Conservation (phyloP, 1,140 invertebrate species). For the Macrobrachium rosenbergii region DNA sequence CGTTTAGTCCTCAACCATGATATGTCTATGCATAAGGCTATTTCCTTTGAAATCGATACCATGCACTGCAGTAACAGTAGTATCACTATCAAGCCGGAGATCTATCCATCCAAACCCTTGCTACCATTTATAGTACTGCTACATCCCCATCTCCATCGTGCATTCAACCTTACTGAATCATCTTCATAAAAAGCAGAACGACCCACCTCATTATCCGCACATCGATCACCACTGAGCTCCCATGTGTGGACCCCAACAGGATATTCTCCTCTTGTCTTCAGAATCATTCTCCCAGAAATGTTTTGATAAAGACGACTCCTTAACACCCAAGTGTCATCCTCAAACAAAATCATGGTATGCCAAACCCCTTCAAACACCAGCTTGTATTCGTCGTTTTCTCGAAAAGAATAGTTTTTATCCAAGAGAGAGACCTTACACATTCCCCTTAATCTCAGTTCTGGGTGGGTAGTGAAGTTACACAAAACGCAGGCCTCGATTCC, state of each 20-base stretch:
- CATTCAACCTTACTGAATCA: neutral
- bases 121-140: too few species aligned
- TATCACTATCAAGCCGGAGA: too few species aligned
- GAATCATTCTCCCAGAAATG: neutral
- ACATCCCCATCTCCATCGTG: neutral
- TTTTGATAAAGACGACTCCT: slow-evolving; percentile 17
- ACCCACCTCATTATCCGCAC: neutral
- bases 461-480: slow-evolving; percentile 24
- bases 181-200: neutral
- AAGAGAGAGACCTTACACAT: slow-evolving; percentile 8
- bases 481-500: slow-evolving; percentile 15
- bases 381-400: neutral
- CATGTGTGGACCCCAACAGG: slow-evolving; percentile 16
- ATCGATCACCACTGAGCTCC: neutral
- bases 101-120: too few species aligned
- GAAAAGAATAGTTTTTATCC: slow-evolving; percentile 16
- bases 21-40: too few species aligned
- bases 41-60: too few species aligned
- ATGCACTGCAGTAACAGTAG: too few species aligned
- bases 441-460: slow-evolving; percentile 9
- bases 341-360: slow-evolving; percentile 4
- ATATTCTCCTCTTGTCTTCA: neutral
- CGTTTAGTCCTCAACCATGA: too few species aligned
- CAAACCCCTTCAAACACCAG: slow-evolving; percentile 28
- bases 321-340: slow-evolving; percentile 4